Conservation (phyloP, 2,113 vertebrate species). For the Raphicerus campestris region DNA sequence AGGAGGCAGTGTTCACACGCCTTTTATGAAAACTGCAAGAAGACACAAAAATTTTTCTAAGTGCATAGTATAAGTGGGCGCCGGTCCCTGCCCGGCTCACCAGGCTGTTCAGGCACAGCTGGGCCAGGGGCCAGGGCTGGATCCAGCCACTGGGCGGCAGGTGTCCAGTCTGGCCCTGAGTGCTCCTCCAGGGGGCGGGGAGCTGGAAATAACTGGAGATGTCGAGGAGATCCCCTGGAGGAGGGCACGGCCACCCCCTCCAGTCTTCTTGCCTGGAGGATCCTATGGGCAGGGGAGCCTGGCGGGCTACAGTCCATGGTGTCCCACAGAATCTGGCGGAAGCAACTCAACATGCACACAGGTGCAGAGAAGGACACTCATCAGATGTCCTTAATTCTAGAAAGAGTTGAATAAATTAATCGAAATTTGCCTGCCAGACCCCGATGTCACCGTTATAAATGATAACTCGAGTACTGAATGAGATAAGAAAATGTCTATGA, state of each 20-base stretch:
- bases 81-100: not conserved
- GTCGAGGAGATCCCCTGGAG: not conserved
- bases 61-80: accelerated
- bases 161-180: too few species aligned
- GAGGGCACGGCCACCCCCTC: not conserved
- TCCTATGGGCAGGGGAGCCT: not conserved
- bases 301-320: not conserved
- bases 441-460: accelerated
- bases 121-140: not conserved
- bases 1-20: accelerated
- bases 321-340: accelerated
- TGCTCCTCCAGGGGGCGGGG: accelerated
- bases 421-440: not conserved
- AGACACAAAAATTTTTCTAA: accelerated
- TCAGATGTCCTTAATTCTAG: accelerated
- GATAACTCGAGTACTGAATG: too few species aligned
- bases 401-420: accelerated
- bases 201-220: accelerated
- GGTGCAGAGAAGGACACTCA: accelerated
- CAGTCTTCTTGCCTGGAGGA: not conserved
- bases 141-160: accelerated
- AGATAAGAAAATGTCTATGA: not conserved
- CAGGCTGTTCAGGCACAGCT: accelerated
- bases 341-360: accelerated
- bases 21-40: not conserved